phyloP scores from a whole-genome alignment of 2,888 invertebrate genomes.

The Tachina grossa region DNA sequence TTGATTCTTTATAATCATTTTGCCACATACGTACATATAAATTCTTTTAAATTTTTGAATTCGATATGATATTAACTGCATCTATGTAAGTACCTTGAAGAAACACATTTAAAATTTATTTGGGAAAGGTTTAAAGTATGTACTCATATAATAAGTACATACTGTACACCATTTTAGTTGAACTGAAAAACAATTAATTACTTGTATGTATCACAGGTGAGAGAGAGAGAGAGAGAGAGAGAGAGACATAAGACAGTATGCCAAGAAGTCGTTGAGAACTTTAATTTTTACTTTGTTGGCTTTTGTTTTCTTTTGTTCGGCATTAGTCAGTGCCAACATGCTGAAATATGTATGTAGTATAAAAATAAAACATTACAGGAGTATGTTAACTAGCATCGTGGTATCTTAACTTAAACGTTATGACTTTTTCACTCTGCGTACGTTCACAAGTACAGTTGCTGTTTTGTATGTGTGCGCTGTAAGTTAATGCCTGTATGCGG shows the following conservation, averaged over 20 bases:
- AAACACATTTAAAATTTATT: no score
- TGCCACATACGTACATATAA: not conserved
- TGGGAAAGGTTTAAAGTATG: no score
- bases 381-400: constrained; percentile 70
- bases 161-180: no score
- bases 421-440: constrained; percentile 63
- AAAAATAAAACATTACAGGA: constrained; percentile 55
- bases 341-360: constrained; percentile 20
- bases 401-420: constrained; percentile 69
- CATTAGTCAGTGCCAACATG: constrained; percentile 34
- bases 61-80: not conserved
- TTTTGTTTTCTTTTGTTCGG: constrained; percentile 19
- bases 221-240: no score
- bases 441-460: not conserved
- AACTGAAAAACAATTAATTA: no score
- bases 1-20: not conserved
- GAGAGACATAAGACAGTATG: not conserved
- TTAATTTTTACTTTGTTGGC: not conserved
- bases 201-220: no score
- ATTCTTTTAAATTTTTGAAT: not conserved
- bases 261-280: constrained; percentile 5
- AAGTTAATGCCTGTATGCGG: not conserved
- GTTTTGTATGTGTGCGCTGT: not conserved
- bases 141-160: no score
- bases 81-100: not conserved